A percentile compares a stretch with the other conserved stretches of the same genome.
Conservation (phyloP, 2,888 invertebrate genomes). For the Eumacrocentrus americanus region DNA sequence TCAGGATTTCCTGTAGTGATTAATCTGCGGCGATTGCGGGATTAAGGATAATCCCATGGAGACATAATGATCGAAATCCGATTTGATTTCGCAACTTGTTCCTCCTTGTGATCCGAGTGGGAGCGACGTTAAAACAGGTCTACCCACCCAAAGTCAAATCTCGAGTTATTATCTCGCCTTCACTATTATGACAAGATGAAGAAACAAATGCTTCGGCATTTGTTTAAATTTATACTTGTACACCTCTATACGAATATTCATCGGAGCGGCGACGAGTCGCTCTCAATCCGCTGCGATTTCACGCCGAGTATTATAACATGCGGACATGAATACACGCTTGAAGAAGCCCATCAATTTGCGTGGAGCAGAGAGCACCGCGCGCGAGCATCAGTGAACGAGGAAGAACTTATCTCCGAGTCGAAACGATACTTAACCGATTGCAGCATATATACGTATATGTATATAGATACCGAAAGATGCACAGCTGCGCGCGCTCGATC, state of each 20-base stretch:
- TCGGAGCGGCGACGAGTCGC: background rate
- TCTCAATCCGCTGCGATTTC: background rate
- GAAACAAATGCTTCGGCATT: conserved; percentile 9
- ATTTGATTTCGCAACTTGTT: conserved; percentile 33
- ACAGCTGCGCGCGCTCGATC: conserved; percentile 18
- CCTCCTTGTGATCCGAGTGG: conserved; percentile 28
- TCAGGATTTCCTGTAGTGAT: background rate
- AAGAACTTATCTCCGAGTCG: background rate
- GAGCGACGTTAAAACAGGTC: conserved; percentile 38
- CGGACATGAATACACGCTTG: background rate
- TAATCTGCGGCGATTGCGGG: background rate
- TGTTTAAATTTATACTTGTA: background rate
- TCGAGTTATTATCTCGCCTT: conserved; percentile 36
- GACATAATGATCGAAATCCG: conserved; percentile 12
- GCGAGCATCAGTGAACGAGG: background rate
- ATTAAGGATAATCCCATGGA: conserved; percentile 4
- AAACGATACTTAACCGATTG: background rate
- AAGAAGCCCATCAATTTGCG: background rate
- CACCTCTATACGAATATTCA: no score
- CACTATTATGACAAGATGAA: conserved; percentile 30
- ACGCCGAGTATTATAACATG: background rate
- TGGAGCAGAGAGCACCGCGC: no score
- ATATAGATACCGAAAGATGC: conserved; percentile 2
- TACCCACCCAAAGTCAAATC: conserved; percentile 40
- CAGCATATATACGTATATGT: background rate